Conservation (phyloP, 2,888 invertebrate species). For the Papilio gigon region DNA sequence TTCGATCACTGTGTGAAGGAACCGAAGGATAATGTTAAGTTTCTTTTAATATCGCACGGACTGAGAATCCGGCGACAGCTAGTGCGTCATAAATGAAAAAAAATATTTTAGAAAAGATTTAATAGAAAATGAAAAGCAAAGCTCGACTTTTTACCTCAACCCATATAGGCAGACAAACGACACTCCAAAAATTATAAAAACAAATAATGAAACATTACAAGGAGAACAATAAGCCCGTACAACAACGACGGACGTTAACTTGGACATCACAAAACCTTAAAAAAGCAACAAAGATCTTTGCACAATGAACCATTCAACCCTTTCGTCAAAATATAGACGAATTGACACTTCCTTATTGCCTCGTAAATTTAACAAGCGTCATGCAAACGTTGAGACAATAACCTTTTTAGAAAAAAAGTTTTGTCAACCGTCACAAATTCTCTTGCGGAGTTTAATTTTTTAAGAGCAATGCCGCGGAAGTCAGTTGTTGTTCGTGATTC, state of each 20-base stretch:
- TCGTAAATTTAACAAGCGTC: conserved; percentile 73
- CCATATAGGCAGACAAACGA: conserved; percentile 55
- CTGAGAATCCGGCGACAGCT: too few species aligned
- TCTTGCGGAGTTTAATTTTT: conserved; percentile 24
- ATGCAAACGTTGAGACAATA: conserved; percentile 57
- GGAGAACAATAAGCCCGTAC: conserved; percentile 65
- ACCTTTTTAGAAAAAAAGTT: conserved; percentile 43
- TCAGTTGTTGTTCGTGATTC: conserved; percentile 15
- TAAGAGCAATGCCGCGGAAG: conserved; percentile 14
- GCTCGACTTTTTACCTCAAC: conserved; percentile 31
- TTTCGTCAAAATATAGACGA: conserved; percentile 77
- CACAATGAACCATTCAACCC: conserved; percentile 78
- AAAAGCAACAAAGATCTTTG: conserved; percentile 65
- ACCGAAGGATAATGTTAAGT: too few species aligned
- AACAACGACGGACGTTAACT: conserved; percentile 72
- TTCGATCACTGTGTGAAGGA: too few species aligned
- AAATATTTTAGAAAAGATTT: not conserved
- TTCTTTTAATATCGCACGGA: too few species aligned
- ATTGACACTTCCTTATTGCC: conserved; percentile 79
- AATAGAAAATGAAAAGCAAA: not conserved
- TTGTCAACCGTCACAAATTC: conserved; percentile 44
- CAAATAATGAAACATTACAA: conserved; percentile 67
- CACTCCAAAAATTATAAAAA: conserved; percentile 73
- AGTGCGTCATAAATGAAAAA: not conserved
- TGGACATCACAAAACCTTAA: conserved; percentile 62